phyloP scores from a whole-genome alignment of 1,140 invertebrate species.

The Mylabris phalerata region DNA sequence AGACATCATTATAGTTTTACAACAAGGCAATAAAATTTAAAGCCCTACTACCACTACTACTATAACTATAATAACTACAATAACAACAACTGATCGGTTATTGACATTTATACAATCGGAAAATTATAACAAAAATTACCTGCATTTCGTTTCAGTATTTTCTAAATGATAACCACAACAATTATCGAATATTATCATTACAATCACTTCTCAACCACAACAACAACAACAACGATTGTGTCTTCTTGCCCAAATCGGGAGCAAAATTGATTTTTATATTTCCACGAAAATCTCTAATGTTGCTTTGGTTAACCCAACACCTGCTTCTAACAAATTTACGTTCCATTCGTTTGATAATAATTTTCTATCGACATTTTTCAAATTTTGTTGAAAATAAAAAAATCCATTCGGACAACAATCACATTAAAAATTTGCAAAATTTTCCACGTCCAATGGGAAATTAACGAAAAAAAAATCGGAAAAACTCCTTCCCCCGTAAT shows the following conservation, averaged over 20 bases:
- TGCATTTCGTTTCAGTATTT: conserved; percentile 41
- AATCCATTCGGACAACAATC: not conserved
- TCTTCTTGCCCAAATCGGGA: no score
- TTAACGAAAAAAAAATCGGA: not conserved
- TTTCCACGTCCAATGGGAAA: not conserved
- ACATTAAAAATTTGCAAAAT: not conserved
- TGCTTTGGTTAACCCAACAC: conserved; percentile 37
- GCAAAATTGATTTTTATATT: no score
- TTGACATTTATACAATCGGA: conserved; percentile 8
- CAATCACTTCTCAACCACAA: conserved; percentile 31
- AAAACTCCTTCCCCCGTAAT: conserved; percentile 13
- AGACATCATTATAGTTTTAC: conserved; percentile 14
- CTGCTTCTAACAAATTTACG: conserved; percentile 33
- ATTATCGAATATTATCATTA: conserved; percentile 38
- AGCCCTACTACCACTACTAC: conserved; percentile 12
- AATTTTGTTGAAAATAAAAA: not conserved
- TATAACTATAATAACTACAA: conserved; percentile 10
- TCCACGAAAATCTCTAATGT: no score
- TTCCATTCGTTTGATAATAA: conserved; percentile 31
- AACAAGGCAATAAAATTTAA: conserved; percentile 21
- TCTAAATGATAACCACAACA: conserved; percentile 25
- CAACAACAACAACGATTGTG: conserved; percentile 17
- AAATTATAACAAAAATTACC: conserved; percentile 28
- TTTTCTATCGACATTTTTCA: conserved; percentile 24
- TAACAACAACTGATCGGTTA: no score